Percentiles rank a stretch among this genome's conserved stretches.
These are phyloP conservation scores for Hypsopygia costalis DNA, from an alignment of 2,888 invertebrate genomes.

Conservation along the genomic window DNA sequence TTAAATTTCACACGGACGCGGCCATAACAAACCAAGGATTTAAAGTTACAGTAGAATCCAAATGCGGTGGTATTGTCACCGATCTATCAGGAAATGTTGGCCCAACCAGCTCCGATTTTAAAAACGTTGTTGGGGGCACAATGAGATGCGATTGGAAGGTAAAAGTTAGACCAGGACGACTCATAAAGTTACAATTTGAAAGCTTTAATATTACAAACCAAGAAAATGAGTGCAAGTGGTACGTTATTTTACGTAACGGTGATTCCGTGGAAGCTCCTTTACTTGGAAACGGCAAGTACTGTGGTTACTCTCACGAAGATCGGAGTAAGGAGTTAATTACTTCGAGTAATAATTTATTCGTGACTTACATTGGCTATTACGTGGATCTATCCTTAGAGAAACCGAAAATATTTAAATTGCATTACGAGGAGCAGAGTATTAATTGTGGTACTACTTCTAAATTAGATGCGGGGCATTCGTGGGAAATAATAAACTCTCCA, in stretches of 20 bases:
- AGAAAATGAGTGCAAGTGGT: slow-evolving; percentile 42
- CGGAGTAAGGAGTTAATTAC: slow-evolving; percentile 69
- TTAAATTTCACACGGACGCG: slow-evolving; percentile 84
- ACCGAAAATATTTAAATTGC: slow-evolving; percentile 66
- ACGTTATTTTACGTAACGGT: slow-evolving; percentile 87
- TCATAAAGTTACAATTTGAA: slow-evolving; percentile 83
- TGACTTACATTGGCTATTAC: slow-evolving; percentile 34
- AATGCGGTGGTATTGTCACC: slow-evolving; percentile 86
- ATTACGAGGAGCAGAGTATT: slow-evolving; percentile 81
- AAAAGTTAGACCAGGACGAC: slow-evolving; percentile 85
- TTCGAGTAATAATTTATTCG: slow-evolving; percentile 79
- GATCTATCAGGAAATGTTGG: slow-evolving; percentile 70
- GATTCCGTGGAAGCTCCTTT: slow-evolving; percentile 85
- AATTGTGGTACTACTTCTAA: slow-evolving; percentile 85
- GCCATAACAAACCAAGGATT: slow-evolving; percentile 85
- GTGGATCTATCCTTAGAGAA: slow-evolving; percentile 2
- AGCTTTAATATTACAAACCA: slow-evolving; percentile 80
- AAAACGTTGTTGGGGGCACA: no score
- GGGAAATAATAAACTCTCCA: slow-evolving; percentile 85
- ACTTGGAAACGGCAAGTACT: slow-evolving; percentile 87
- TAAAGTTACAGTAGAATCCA: slow-evolving; percentile 71
- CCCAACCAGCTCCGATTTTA: background rate
- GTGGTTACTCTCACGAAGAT: slow-evolving; percentile 69
- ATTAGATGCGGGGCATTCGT: slow-evolving; percentile 69
- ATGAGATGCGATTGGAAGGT: slow-evolving; percentile 86